Evolutionary conservation across 1,140 invertebrate species (phyloP), one percentile per base, ranked within the genome.

Genomic region (Brachionus calyciflorus): DNA sequence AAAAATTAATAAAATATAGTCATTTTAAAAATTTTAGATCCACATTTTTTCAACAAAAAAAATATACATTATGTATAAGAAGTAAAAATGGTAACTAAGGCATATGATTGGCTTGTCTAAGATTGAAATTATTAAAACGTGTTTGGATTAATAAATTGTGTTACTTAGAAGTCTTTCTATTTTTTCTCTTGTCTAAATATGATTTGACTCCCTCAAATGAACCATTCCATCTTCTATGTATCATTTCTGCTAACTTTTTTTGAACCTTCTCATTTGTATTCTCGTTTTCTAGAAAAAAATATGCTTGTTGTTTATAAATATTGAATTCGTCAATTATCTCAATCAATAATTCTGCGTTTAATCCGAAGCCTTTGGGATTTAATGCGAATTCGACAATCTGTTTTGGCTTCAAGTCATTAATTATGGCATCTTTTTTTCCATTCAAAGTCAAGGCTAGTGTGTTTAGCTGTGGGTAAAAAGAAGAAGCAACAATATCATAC

Each of bases 341-440:
- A 9, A 26, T 55, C 51, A 55, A 55, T 26, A 26, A 26, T 26
- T 55, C 6, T 12, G 2, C 51, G n/a, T 55, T 26, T 55, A 55
- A 55, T 26, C 21, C 21, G 51, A 55, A 55, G 5, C 51, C 51
- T 55, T 55, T 55, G 1, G 21, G 51, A 28, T 55, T 55, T 3
- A 55, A 28, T 55, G 51, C 51, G 3, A 55, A 55, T 3, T 55
- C 21, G 0, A 55, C 51, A 26, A 55, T 55, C 21, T 55, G 51
- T 55, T 55, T 55, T 55, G 51, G 21, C 51, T 55, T 55, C 51
- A 55, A 55, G 19, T 55, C 51, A 55, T 55, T 55, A 12, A 55
- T 55, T 26, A 55, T n/a, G n/a, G n/a, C 51, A 55, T 26, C 24
- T 55, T 55, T 55, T 26, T 55, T 24, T 26, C 21, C 21, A 55